Conservation (phyloP, 2,797 vertebrate species). For the Bucorvus abyssinicus region DNA sequence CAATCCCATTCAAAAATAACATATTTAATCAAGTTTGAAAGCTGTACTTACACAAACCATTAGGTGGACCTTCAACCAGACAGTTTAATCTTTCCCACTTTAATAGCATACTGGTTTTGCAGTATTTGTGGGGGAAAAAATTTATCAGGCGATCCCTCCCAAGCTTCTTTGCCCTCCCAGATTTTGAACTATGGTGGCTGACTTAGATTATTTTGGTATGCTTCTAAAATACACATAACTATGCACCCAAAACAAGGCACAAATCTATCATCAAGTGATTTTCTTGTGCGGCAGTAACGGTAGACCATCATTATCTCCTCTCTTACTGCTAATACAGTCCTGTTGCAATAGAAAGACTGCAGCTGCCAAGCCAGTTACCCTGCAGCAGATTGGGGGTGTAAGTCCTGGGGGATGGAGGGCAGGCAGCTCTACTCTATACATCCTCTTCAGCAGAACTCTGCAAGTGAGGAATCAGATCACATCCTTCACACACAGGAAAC, state of each 20-base stretch:
- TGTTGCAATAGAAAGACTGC: neutral
- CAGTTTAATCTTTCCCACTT: neutral
- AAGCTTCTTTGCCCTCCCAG: neutral
- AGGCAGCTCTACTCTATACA: neutral
- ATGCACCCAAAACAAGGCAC: neutral
- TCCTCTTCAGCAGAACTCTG: neutral
- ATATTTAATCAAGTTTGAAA: neutral
- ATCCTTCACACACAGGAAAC: conserved; percentile 14
- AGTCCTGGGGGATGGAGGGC: neutral
- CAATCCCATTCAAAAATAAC: neutral
- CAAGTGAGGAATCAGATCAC: neutral
- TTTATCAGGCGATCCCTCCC: neutral
- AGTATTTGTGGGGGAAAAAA: neutral
- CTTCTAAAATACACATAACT: neutral
- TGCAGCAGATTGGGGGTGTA: neutral
- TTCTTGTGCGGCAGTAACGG: neutral
- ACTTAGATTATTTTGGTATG: neutral
- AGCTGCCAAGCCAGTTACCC: neutral
- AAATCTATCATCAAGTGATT: neutral
- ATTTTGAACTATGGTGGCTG: neutral
- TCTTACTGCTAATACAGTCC: neutral
- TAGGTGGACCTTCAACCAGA: neutral
- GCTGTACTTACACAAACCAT: neutral
- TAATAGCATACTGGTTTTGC: neutral
- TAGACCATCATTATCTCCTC: neutral